These are phyloP conservation scores for Crotalus helleri DNA, from an alignment of 2,113 vertebrate species.

Conservation along the genomic window DNA sequence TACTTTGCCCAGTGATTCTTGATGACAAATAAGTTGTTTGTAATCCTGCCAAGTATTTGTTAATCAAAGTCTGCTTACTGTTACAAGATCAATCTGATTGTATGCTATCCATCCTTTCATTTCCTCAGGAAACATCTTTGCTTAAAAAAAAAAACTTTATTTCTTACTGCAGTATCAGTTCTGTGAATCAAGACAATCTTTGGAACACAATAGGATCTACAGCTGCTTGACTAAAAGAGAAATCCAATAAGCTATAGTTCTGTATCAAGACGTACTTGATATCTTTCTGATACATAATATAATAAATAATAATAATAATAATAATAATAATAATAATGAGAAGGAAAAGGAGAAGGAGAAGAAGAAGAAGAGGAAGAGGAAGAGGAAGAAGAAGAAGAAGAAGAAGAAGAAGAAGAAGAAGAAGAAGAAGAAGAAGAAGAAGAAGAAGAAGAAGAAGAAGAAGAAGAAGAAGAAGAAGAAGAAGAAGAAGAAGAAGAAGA, in stretches of 20 bases:
- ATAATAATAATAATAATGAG: too few species aligned
- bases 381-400: too few species aligned
- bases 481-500: too few species aligned
- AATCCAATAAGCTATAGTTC: constrained; percentile 40
- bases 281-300: constrained; percentile 4
- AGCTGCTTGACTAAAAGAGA: constrained; percentile 11
- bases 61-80: constrained; percentile 3
- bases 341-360: too few species aligned
- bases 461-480: too few species aligned
- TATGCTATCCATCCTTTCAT: constrained; percentile 27
- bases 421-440: too few species aligned
- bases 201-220: neutral
- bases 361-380: too few species aligned
- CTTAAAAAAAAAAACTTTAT: constrained; percentile 21
- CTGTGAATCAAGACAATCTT: constrained; percentile 26
- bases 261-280: neutral
- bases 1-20: neutral
- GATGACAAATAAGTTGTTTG: constrained; percentile 15
- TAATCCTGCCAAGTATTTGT: neutral
- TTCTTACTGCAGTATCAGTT: constrained; percentile 26
- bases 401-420: too few species aligned
- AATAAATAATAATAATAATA: neutral
- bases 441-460: too few species aligned
- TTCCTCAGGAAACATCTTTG: constrained; percentile 39
- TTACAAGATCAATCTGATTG: constrained; percentile 21